phyloP scores from a whole-genome alignment of 2,113 vertebrate species.

The Pedetes capensis region DNA sequence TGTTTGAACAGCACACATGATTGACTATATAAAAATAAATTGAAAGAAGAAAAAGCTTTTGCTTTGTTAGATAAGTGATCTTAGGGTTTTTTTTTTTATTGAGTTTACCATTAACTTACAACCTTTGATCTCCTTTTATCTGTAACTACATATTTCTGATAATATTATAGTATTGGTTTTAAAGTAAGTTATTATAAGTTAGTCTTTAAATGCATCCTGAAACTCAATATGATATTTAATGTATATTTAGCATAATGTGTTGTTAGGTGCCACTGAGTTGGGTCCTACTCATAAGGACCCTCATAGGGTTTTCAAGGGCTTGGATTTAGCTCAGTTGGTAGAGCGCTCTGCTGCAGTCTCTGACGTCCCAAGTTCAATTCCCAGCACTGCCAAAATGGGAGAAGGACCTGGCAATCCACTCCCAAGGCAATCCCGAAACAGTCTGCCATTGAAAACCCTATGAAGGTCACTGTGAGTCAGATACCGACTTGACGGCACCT shows the following conservation, averaged over 20 bases:
- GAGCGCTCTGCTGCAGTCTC: too few relatives aligned
- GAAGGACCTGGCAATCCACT: too few relatives aligned
- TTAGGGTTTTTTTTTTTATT: background rate
- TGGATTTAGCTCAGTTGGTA: too few relatives aligned
- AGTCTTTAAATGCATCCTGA: background rate
- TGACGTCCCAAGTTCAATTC: too few relatives aligned
- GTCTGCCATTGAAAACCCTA: too few relatives aligned
- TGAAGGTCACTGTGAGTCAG: too few relatives aligned
- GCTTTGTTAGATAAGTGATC: background rate
- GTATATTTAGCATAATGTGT: background rate
- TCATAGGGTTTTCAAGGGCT: too few relatives aligned
- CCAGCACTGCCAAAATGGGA: too few relatives aligned
- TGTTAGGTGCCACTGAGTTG: too few relatives aligned
- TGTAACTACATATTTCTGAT: background rate
- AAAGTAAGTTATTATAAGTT: background rate
- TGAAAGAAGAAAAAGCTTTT: background rate
- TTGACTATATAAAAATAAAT: background rate
- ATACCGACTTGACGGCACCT: too few relatives aligned
- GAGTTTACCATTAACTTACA: background rate
- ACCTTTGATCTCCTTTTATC: background rate
- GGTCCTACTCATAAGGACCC: too few relatives aligned
- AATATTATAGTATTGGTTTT: background rate
- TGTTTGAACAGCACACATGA: background rate
- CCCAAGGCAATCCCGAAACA: too few relatives aligned
- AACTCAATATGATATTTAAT: background rate